A percentile compares a stretch with the other conserved stretches of the same genome.
These are phyloP conservation scores for Propithecus perrieri DNA, from an alignment of 2,797 vertebrate species.

Conservation along the genomic window DNA sequence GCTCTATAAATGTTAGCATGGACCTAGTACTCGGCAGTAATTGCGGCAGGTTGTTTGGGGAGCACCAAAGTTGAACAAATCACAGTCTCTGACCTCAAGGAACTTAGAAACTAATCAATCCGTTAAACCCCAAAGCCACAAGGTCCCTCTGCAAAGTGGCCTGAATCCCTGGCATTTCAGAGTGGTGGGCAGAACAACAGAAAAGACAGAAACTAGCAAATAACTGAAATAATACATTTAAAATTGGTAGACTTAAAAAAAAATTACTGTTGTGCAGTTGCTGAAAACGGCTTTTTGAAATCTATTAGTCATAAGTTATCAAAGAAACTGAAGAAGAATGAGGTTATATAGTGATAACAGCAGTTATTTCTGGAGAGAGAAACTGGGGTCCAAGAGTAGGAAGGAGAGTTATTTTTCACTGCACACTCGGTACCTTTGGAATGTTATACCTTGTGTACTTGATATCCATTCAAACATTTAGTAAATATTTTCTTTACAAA, in stretches of 20 bases:
- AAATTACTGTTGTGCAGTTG: neutral
- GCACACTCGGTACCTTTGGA: neutral
- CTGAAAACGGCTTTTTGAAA: neutral
- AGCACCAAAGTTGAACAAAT: neutral
- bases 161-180: neutral
- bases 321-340: neutral
- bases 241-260: neutral
- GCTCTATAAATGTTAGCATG: too few species aligned
- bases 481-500: neutral
- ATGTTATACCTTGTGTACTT: neutral
- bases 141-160: neutral
- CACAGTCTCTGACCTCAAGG: neutral
- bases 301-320: neutral
- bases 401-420: neutral
- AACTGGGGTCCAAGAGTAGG: fast-evolving
- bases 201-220: neutral
- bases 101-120: neutral
- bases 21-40: neutral
- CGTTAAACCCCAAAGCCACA: neutral
- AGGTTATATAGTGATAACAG: neutral
- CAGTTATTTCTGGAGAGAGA: neutral
- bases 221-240: neutral
- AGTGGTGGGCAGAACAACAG: neutral
- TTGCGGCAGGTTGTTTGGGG: neutral
- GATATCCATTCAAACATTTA: neutral